Percentiles rank a stretch among this genome's conserved stretches.
Conservation (phyloP, 2,797 vertebrate species). For the Enteromius anoplus region DNA sequence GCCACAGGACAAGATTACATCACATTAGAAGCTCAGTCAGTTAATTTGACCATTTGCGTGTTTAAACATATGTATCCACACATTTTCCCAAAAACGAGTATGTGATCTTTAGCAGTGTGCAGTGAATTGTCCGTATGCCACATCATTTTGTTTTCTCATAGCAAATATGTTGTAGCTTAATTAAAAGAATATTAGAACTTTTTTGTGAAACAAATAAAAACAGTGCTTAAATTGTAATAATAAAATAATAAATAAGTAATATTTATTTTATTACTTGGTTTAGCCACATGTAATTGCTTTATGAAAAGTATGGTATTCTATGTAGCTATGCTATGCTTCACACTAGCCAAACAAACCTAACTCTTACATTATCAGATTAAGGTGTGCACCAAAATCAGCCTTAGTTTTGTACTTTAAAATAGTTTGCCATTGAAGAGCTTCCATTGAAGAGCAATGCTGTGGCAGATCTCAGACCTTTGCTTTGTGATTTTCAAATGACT, state of each 20-base stretch:
- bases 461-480: conserved; percentile 13
- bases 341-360: neutral
- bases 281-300: no score
- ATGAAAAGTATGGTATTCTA: no score
- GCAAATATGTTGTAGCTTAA: neutral
- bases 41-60: neutral
- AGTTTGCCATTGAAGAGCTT: conserved; percentile 6
- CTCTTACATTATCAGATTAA: neutral
- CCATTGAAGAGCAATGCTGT: conserved; percentile 21
- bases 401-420: neutral
- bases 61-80: neutral
- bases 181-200: neutral
- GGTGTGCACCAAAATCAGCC: neutral
- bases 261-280: neutral
- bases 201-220: neutral
- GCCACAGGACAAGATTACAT: conserved; percentile 1
- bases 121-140: neutral
- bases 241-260: no score
- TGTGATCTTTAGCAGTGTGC: neutral
- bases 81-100: neutral
- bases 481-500: conserved; percentile 29
- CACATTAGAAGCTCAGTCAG: neutral
- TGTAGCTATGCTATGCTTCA: no score
- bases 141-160: neutral
- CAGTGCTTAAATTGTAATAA: neutral